These are phyloP conservation scores for Virgularia gustaviana DNA, from an alignment of 92 coral and sea anemone genomes.

Conservation along the genomic window DNA sequence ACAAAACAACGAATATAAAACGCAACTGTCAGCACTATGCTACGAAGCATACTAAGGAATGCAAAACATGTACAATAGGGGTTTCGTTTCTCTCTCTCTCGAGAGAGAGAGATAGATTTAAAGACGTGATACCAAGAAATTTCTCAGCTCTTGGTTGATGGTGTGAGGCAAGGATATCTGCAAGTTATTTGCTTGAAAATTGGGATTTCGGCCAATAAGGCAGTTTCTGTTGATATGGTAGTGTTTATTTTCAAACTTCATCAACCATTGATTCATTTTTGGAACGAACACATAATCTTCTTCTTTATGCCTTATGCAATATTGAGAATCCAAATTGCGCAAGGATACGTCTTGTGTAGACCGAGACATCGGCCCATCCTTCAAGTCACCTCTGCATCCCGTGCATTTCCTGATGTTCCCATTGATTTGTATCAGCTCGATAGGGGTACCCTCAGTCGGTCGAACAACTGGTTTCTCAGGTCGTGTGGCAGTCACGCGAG, in stretches of 20 bases:
- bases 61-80: too few species aligned
- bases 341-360: neutral
- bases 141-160: neutral
- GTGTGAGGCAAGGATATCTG: neutral
- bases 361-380: neutral
- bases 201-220: neutral
- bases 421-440: neutral
- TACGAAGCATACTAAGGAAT: too few species aligned
- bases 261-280: neutral
- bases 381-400: neutral
- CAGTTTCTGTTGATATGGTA: neutral
- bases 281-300: neutral
- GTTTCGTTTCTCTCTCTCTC: too few species aligned
- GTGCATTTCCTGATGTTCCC: neutral
- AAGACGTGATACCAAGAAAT: neutral
- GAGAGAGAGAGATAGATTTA: too few species aligned
- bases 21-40: too few species aligned
- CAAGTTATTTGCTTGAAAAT: neutral
- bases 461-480: neutral
- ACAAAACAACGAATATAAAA: too few species aligned
- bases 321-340: neutral
- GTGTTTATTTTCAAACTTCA: neutral
- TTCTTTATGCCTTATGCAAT: neutral
- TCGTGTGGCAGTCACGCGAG: slow-evolving; percentile 1
- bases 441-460: neutral